A percentile compares a stretch with the other conserved stretches of the same genome.
Conservation (phyloP, 2,888 invertebrate species). For the Sepioteuthis lessoniana region DNA sequence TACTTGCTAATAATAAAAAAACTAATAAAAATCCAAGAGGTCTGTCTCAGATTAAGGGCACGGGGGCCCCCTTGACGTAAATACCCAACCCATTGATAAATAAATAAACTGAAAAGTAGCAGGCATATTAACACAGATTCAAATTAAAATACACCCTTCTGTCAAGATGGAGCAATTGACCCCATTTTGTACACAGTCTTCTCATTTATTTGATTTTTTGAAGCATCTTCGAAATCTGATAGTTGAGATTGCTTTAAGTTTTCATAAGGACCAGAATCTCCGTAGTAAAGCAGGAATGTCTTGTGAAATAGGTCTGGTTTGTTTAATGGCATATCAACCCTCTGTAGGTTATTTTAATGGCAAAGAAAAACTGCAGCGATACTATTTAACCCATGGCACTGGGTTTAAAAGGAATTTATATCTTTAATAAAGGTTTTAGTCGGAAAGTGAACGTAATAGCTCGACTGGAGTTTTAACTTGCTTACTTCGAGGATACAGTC, state of each 20-base stretch:
- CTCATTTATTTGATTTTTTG: not conserved
- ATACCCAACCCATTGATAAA: not conserved
- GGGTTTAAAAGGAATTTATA: too few species aligned
- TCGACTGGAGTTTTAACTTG: too few species aligned
- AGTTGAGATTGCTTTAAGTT: not conserved
- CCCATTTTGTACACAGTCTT: not conserved
- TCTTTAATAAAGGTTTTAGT: too few species aligned
- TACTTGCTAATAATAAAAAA: not conserved
- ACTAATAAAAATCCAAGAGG: not conserved
- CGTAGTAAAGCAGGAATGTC: not conserved
- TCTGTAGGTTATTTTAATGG: too few species aligned
- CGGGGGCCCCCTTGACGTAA: not conserved
- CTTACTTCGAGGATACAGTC: too few species aligned
- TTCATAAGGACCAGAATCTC: not conserved
- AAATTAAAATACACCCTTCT: slow-evolving; percentile 20
- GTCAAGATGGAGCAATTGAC: not conserved
- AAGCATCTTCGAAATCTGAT: slow-evolving; percentile 5
- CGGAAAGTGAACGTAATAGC: too few species aligned
- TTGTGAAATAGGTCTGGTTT: not conserved
- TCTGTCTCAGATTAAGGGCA: not conserved
- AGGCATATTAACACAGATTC: not conserved
- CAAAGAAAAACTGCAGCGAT: too few species aligned
- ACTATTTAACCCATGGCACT: too few species aligned
- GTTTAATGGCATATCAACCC: too few species aligned
- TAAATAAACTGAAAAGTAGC: not conserved